Evolutionary conservation across 1,140 invertebrate species (phyloP), one percentile per base, ranked within the genome.

Genomic region (Drosophila malerkotliana): DNA sequence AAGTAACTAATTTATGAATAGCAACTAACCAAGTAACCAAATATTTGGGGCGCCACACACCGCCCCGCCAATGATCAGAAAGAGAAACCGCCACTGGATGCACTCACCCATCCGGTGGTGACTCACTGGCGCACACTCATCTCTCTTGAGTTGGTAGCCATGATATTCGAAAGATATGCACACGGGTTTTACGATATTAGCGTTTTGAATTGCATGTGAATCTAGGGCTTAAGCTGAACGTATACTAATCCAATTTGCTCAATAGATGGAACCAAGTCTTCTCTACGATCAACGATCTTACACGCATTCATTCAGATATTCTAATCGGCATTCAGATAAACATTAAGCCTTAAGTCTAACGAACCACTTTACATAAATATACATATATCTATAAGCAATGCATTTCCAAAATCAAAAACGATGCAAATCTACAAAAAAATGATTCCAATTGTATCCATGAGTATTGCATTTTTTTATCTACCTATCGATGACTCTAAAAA

Each of bases 141-240:
- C 58, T 1, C 10, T n/a, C 10, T n/a, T 12, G 14, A 32, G 63
- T 24, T 15, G 24, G 62, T 18, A 18, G 18, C 66, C 39, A 60
- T 67, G 78, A 80, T 80, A 81, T 80, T 72, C 21, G 53, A 58
- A 64, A 47, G 37, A 68, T 62, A 37, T 69, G 54, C 53, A 37
- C 68, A 60, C 49, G 48, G 60, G 55, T 79, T 48, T 62, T 48
- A 80, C 21, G 79, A 83, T 83, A 83, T 84, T 83, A 83, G 79
- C 61, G 67, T 85, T 84, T 83, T 83, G 15, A 76, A 79, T 77
- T 85, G 77, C 81, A 84, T 84, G 72, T 73, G 44, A 57, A 69
- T 51, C 32, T 78, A 83, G 74, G 9, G 18, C 45, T 45, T 82
- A 82, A 83, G 71, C 69, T 18, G 24, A 71, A 55, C 49, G 56